phyloP scores from a whole-genome alignment of 2,113 vertebrate species.

The Corythaeola cristata region DNA sequence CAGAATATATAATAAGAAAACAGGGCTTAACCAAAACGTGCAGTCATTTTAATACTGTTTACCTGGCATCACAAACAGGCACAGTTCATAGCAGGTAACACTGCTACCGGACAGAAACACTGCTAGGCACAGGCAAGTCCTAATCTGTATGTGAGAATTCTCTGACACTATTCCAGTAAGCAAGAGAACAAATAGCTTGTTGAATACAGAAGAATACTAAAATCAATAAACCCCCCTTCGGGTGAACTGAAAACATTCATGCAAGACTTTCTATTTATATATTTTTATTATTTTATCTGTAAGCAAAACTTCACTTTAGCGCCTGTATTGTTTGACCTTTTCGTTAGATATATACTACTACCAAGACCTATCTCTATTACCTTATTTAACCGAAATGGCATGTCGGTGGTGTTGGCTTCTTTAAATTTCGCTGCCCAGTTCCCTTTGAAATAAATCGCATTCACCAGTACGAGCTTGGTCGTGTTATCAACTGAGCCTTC shows the following conservation, averaged over 20 bases:
- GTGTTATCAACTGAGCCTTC: constrained; percentile 69
- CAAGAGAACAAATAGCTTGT: neutral
- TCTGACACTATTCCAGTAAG: neutral
- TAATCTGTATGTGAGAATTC: neutral
- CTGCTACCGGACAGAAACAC: neutral
- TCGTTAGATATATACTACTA: neutral
- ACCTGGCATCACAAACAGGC: neutral
- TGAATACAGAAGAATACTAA: neutral
- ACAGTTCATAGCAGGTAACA: neutral
- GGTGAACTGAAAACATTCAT: neutral
- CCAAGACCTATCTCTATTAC: constrained; percentile 21
- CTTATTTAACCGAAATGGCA: constrained; percentile 82
- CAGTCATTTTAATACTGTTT: neutral
- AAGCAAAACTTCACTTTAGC: neutral
- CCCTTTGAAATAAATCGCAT: constrained; percentile 95
- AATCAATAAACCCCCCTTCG: neutral
- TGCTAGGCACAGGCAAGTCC: neutral
- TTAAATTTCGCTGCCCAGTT: constrained; percentile 83
- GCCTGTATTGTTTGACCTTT: neutral
- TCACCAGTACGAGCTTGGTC: constrained; percentile 86
- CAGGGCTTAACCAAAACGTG: neutral
- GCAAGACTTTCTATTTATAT: rapidly evolving
- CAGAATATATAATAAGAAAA: neutral
- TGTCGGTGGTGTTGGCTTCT: constrained; percentile 72
- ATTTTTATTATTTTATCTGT: neutral